These are phyloP conservation scores for Lacanobia oleracea DNA, from an alignment of 2,888 invertebrate genomes.

Conservation along the genomic window DNA sequence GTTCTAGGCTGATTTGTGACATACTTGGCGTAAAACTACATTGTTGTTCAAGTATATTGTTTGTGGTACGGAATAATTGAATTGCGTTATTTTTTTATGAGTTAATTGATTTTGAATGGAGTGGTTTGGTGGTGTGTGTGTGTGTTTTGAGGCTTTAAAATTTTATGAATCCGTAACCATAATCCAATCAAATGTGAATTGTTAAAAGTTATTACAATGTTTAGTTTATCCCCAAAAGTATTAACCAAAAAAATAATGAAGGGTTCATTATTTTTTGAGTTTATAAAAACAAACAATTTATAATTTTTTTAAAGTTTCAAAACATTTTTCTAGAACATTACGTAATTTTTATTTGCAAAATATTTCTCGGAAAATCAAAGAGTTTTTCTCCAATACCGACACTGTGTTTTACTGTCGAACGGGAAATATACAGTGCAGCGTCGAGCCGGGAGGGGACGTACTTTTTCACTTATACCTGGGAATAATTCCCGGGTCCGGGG, in stretches of 20 bases:
- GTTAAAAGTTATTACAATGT: not conserved
- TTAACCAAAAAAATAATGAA: not conserved
- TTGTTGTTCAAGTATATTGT: conserved; percentile 30
- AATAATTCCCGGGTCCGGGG: conserved; percentile 78
- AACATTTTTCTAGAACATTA: conserved; percentile 1
- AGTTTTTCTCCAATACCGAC: conserved; percentile 34
- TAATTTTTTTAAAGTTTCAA: not conserved
- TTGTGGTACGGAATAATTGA: conserved; percentile 9
- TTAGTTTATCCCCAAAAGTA: not conserved
- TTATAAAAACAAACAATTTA: not conserved
- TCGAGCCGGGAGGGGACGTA: conserved; percentile 67
- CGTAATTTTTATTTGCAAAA: conserved; percentile 32
- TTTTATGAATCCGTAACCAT: too few species aligned
- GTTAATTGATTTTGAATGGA: conserved; percentile 5
- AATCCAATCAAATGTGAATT: too few species aligned
- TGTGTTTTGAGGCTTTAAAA: too few species aligned
- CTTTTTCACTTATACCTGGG: conserved; percentile 80
- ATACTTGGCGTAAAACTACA: conserved; percentile 55
- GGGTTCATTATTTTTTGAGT: too few species aligned
- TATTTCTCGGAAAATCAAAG: conserved; percentile 21
- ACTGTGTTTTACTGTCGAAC: conserved; percentile 68
- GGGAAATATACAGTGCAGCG: conserved; percentile 70
- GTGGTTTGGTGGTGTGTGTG: too few species aligned
- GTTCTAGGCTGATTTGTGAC: conserved; percentile 50
- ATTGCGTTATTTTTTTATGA: conserved; percentile 15